Percentiles rank a stretch among this genome's conserved stretches.
Evolutionary conservation across 1,140 invertebrate species (phyloP).

Genomic region (Euborellia annulipes): DNA sequence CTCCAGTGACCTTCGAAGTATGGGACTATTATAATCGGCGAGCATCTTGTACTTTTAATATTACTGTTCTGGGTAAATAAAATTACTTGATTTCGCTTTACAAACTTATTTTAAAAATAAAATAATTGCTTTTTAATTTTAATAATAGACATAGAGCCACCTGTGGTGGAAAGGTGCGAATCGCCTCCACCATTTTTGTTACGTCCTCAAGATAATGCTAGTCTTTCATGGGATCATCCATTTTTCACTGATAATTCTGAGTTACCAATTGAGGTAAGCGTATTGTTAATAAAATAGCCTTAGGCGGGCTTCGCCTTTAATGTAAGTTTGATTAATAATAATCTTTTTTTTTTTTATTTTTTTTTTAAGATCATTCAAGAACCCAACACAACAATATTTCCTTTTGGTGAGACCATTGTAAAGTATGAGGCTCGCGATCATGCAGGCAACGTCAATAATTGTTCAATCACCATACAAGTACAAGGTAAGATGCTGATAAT

Average conservation of each 20-base stretch:
- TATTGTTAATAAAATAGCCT: too few species aligned
- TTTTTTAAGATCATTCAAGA: too few species aligned
- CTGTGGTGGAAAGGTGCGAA: conserved; percentile 42
- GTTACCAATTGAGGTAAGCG: conserved; percentile 24
- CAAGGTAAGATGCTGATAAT: conserved; percentile 31
- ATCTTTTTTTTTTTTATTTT: too few species aligned
- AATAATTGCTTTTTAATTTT: too few species aligned
- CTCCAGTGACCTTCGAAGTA: conserved; percentile 32
- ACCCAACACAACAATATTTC: conserved; percentile 24
- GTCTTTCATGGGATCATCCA: conserved; percentile 43
- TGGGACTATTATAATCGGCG: conserved; percentile 35
- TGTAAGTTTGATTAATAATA: too few species aligned
- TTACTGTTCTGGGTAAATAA: conserved; percentile 31
- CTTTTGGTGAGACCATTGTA: conserved; percentile 37
- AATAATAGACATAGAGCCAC: conserved; percentile 38
- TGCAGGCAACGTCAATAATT: conserved; percentile 40
- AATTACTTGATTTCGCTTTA: neutral
- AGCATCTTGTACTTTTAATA: conserved; percentile 34
- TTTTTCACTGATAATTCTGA: conserved; percentile 52
- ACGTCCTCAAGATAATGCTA: conserved; percentile 20
- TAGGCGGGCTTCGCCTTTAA: too few species aligned
- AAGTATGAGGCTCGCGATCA: conserved; percentile 40
- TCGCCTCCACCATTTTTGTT: conserved; percentile 37
- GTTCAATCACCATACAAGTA: conserved; percentile 42
- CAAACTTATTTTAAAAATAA: too few species aligned